Evolutionary conservation across 2,797 vertebrate species (phyloP), one percentile per base, ranked within the genome.

Genomic region (Sebastes jordani): DNA sequence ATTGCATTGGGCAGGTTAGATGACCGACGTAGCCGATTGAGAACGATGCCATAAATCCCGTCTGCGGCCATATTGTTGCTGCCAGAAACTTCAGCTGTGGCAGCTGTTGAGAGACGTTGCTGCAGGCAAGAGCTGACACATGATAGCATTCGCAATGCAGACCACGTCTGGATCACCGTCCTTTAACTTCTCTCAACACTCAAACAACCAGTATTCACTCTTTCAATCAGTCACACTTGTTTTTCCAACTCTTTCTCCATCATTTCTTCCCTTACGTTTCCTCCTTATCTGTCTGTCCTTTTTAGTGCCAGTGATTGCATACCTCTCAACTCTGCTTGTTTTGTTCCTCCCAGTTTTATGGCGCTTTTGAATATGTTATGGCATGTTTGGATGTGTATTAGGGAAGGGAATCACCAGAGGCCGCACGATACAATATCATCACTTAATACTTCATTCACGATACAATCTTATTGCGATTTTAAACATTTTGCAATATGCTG

Each of bases 61-160:
- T 87, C 80, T 85, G 61, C 67, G 56, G 32, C 56, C 70, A 67
- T 67, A 64, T 56, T 83, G 62, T 80, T 1, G 6, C 71, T 80
- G 87, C 68, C 80, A 88, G 76, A 71, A 76, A 74, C 82, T 89
- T 91, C 74, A 81, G 73, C 86, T 64, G 52, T 81, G 83, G 61
- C 86, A 85, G 87, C 74, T 75, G 84, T 76, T 73, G 76, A 69
- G 82, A 72, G 82, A 20, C 14, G 2, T 68, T 73, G 83, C 87
- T 78, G 42, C 52, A 79, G 86, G 84, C 84, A 22, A 66, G 54
- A 59, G 66, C 66, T 72, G 67, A 79, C 55, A 54, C 59, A 74
- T 22, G n/a, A 58, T 22, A 20, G 56, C 52, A n/a, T 58, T 83
- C 62, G 46, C 74, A 69, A 27, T 34, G 56, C 75, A 65, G 67